Evolutionary conservation across 2,797 vertebrate genomes (phyloP).

Genomic region (Odontamblyopus lacepedii): DNA sequence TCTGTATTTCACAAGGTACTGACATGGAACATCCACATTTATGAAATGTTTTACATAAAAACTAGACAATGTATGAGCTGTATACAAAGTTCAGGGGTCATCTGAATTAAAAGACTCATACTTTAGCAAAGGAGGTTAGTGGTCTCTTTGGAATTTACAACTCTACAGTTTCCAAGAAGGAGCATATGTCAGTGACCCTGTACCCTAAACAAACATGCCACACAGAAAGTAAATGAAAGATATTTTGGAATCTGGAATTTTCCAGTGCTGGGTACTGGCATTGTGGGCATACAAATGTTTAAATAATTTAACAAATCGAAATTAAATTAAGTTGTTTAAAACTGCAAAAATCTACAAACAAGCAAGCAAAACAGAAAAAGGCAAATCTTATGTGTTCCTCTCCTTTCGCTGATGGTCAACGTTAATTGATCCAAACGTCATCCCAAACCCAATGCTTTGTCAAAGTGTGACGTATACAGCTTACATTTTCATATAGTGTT

Average conservation of each 20-base stretch:
- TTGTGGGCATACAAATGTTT: background rate
- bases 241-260: background rate
- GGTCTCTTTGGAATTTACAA: conserved; percentile 1
- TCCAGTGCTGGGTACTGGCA: background rate
- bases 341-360: no score
- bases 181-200: background rate
- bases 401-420: background rate
- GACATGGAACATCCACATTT: background rate
- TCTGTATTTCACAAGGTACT: background rate
- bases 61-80: background rate
- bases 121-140: background rate
- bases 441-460: no score
- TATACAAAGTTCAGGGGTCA: background rate
- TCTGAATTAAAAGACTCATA: background rate
- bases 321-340: no score
- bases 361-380: background rate
- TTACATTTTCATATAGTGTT: background rate
- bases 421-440: no score
- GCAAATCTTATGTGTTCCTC: background rate
- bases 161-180: background rate
- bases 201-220: background rate
- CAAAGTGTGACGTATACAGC: background rate
- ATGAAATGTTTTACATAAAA: background rate
- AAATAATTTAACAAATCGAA: no score
- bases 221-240: background rate